Conservation (phyloP, 2,797 vertebrate genomes). For the Tachyglossus aculeatus region DNA sequence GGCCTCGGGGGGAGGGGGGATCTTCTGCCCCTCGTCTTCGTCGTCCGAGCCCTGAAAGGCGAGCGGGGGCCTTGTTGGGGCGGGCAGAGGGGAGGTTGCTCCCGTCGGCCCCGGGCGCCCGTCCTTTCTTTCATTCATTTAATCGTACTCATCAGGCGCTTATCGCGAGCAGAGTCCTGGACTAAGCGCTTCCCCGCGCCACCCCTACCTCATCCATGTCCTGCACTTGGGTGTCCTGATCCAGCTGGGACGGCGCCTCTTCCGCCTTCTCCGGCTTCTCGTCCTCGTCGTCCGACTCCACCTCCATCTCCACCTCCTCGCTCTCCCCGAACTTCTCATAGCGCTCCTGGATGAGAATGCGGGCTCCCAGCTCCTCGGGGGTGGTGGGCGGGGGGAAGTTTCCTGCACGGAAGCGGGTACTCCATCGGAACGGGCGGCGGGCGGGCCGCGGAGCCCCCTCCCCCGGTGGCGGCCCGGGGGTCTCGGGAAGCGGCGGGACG, state of each 20-base stretch:
- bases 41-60: slow-evolving; percentile 93
- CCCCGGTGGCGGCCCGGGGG: too few relatives aligned
- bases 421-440: not conserved
- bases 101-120: too few relatives aligned
- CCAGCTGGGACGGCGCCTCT: slow-evolving; percentile 84
- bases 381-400: slow-evolving; percentile 98
- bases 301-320: slow-evolving; percentile 99
- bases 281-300: slow-evolving; percentile 96
- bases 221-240: slow-evolving; percentile 97
- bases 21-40: slow-evolving; percentile 92
- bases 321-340: slow-evolving; percentile 99
- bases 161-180: not conserved
- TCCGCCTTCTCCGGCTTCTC: slow-evolving; percentile 83
- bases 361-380: slow-evolving; percentile 94
- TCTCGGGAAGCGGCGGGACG: not conserved
- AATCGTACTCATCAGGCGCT: too few relatives aligned
- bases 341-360: slow-evolving; percentile 97
- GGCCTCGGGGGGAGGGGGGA: slow-evolving; percentile 91
- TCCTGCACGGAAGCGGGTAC: slow-evolving; percentile 69
- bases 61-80: not conserved
- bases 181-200: too few relatives aligned
- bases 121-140: too few relatives aligned
- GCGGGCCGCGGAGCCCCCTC: too few relatives aligned
- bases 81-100: not conserved
- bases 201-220: slow-evolving; percentile 95